Percentiles rank a stretch among this genome's conserved stretches.
phyloP scores from a whole-genome alignment of 2,113 vertebrate species.

The Clarias gariepinus region DNA sequence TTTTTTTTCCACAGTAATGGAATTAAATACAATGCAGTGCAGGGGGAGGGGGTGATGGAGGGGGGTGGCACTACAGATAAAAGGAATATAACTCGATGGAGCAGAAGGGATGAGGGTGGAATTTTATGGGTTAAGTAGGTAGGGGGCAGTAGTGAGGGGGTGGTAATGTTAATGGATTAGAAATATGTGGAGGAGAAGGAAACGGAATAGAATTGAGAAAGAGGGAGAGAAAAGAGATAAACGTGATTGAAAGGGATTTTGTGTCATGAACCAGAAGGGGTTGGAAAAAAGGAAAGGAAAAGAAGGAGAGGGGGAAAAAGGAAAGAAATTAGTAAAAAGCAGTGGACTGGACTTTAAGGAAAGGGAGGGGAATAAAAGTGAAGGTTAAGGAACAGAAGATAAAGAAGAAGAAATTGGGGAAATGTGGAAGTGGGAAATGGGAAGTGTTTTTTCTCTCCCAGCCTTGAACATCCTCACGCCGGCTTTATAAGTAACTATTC shows the following conservation, averaged over 20 bases:
- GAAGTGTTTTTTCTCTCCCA: background rate
- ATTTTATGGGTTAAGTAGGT: background rate
- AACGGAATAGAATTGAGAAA: background rate
- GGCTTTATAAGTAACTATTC: no score
- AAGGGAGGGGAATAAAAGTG: background rate
- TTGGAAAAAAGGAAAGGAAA: background rate
- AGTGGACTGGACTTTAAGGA: background rate
- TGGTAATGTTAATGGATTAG: background rate
- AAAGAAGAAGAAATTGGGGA: background rate
- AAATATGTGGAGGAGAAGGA: background rate
- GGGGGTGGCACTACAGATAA: background rate
- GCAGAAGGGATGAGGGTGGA: background rate
- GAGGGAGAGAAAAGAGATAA: conserved; percentile 12
- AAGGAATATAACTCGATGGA: background rate
- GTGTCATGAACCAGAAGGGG: background rate
- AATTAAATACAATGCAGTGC: background rate
- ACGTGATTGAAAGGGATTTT: conserved; percentile 24
- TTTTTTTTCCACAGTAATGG: background rate
- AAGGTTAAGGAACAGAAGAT: background rate
- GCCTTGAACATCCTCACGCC: background rate
- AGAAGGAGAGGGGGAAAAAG: background rate
- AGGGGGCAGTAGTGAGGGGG: no score
- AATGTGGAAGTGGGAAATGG: background rate
- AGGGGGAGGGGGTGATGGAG: background rate
- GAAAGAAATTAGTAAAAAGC: background rate